phyloP scores from a whole-genome alignment of 1,140 invertebrate species.

The Radopholus similis region DNA sequence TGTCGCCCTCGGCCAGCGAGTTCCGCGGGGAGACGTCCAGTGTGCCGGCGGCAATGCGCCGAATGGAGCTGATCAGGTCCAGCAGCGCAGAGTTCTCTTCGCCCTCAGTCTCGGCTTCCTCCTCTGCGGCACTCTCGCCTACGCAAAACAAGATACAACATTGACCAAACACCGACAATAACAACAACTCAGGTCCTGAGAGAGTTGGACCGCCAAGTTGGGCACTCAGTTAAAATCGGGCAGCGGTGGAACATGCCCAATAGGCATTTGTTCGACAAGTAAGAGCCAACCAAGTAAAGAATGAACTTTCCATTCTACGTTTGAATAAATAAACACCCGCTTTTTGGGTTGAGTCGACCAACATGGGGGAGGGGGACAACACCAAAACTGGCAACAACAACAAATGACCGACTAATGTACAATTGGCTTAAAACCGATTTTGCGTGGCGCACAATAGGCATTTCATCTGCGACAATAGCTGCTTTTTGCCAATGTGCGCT shows the following conservation, averaged over 20 bases:
- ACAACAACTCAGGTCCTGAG: not conserved
- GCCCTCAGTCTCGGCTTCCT: not conserved
- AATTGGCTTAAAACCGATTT: not conserved
- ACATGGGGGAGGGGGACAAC: too few species aligned
- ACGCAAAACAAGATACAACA: slow-evolving; percentile 35
- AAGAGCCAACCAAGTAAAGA: too few species aligned
- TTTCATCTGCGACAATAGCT: too few species aligned
- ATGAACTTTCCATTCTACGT: too few species aligned
- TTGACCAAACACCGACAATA: slow-evolving; percentile 18
- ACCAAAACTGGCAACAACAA: not conserved
- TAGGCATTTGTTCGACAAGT: too few species aligned
- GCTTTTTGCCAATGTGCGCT: slow-evolving; percentile 36
- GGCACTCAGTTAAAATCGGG: too few species aligned
- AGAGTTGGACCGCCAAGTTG: too few species aligned
- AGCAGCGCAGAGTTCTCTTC: slow-evolving; percentile 9
- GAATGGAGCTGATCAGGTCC: slow-evolving; percentile 7
- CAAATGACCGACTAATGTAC: not conserved
- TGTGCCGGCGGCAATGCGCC: slow-evolving; percentile 1
- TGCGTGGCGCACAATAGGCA: not conserved
- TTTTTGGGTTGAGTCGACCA: too few species aligned
- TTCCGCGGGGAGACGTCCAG: not conserved
- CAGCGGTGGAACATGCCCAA: too few species aligned
- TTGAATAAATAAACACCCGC: too few species aligned
- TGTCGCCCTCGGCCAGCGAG: not conserved
- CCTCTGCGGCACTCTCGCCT: not conserved